These are phyloP conservation scores for Brienomyrus longianalis DNA, from an alignment of 2,113 vertebrate genomes.

Conservation along the genomic window DNA sequence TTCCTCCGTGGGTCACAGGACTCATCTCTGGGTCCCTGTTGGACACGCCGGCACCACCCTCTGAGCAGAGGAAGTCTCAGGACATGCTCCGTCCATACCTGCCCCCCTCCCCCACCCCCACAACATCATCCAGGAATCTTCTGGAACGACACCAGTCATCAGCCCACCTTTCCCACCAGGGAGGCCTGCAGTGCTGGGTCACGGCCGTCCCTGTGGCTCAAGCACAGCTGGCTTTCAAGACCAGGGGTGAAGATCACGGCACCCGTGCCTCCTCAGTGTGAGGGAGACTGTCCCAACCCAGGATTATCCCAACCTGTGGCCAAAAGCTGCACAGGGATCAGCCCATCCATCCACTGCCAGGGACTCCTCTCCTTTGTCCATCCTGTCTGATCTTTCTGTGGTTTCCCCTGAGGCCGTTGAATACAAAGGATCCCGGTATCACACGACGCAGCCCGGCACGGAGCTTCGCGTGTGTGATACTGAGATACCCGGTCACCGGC, in stretches of 20 bases:
- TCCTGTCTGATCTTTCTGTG: background rate
- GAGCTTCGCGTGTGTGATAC: background rate
- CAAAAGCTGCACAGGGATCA: background rate
- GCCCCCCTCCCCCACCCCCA: background rate
- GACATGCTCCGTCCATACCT: background rate
- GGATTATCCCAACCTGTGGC: background rate
- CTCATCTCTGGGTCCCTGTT: background rate
- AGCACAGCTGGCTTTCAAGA: background rate
- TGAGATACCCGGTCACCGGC: background rate
- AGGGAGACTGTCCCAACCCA: background rate
- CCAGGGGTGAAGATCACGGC: background rate
- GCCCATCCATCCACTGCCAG: background rate
- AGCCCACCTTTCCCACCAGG: background rate
- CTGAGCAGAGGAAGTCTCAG: background rate
- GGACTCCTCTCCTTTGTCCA: background rate
- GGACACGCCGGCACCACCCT: background rate
- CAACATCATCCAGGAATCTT: background rate
- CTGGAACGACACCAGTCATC: background rate
- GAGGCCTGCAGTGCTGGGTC: background rate
- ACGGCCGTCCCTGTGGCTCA: background rate
- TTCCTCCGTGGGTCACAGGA: background rate
- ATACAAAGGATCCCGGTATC: background rate
- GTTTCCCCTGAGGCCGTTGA: background rate
- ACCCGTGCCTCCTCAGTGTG: background rate
- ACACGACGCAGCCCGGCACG: no score